Conservation (phyloP, 2,888 invertebrate genomes). For the Callosobruchus maculatus region DNA sequence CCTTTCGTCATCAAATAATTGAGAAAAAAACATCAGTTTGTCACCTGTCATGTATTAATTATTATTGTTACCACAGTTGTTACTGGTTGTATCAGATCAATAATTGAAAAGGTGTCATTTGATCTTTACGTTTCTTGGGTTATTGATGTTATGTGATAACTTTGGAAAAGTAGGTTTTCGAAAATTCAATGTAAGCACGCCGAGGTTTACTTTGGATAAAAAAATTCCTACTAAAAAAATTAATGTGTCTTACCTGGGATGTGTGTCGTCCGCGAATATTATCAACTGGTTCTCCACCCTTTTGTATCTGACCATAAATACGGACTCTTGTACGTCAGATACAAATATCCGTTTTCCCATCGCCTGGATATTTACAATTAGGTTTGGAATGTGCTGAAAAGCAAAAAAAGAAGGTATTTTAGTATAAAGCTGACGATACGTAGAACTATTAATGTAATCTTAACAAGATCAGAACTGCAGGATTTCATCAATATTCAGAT, state of each 20-base stretch:
- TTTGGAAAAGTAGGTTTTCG: too few species aligned
- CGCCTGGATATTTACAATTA: slow-evolving; percentile 88
- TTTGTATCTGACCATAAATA: slow-evolving; percentile 93
- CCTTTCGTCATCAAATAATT: too few species aligned
- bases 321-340: slow-evolving; percentile 94
- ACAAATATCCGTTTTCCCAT: slow-evolving; percentile 93
- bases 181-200: too few species aligned
- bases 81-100: too few species aligned
- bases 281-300: slow-evolving; percentile 95
- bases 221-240: too few species aligned
- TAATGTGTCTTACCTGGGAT: slow-evolving; percentile 58
- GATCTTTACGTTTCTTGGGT: too few species aligned
- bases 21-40: too few species aligned
- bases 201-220: too few species aligned
- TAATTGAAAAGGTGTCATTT: too few species aligned
- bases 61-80: too few species aligned
- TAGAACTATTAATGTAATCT: not conserved
- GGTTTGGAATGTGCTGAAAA: slow-evolving; percentile 87
- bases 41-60: too few species aligned
- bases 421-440: not conserved
- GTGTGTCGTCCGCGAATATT: slow-evolving; percentile 97
- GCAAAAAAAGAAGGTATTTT: not conserved
- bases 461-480: slow-evolving; percentile 41
- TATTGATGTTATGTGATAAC: too few species aligned
- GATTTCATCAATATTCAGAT: slow-evolving; percentile 30